Evolutionary conservation across 1,140 invertebrate genomes (phyloP).

Genomic region (Trichonephila clavata): DNA sequence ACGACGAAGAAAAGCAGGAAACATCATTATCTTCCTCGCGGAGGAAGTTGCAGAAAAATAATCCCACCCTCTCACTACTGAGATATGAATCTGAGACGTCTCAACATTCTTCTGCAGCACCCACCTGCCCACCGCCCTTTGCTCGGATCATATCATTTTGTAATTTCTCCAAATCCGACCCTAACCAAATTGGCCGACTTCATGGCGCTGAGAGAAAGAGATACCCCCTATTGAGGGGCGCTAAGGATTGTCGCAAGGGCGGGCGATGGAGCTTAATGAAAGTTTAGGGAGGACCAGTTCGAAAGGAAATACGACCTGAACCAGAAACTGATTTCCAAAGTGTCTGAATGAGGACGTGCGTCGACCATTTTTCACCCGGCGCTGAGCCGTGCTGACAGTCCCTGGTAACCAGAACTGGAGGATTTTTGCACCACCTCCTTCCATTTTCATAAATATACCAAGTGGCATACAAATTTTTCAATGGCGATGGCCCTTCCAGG

Average conservation of each 20-base stretch:
- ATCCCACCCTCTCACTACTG: neutral
- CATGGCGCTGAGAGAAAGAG: constrained; percentile 14
- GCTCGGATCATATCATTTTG: constrained; percentile 60
- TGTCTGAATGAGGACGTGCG: constrained; percentile 28
- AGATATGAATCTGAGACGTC: neutral
- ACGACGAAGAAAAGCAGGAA: constrained; percentile 60
- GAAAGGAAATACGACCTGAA: constrained; percentile 40
- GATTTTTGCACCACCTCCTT: neutral
- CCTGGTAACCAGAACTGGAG: constrained; percentile 48
- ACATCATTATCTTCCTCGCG: neutral
- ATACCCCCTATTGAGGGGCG: neutral
- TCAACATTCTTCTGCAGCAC: neutral
- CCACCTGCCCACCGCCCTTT: constrained; percentile 27
- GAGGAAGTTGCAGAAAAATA: constrained; percentile 39
- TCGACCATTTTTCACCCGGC: constrained; percentile 49
- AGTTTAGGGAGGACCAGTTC: constrained; percentile 28
- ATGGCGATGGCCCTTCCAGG: neutral
- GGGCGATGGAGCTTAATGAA: constrained; percentile 35
- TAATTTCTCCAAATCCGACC: constrained; percentile 67
- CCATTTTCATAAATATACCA: neutral
- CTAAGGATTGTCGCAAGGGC: neutral
- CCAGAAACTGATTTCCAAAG: constrained; percentile 54
- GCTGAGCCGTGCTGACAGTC: constrained; percentile 45
- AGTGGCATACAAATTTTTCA: constrained; percentile 12
- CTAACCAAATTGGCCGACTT: constrained; percentile 30